phyloP scores from a whole-genome alignment of 2,797 vertebrate genomes.

The Neopelma chrysocephalum region DNA sequence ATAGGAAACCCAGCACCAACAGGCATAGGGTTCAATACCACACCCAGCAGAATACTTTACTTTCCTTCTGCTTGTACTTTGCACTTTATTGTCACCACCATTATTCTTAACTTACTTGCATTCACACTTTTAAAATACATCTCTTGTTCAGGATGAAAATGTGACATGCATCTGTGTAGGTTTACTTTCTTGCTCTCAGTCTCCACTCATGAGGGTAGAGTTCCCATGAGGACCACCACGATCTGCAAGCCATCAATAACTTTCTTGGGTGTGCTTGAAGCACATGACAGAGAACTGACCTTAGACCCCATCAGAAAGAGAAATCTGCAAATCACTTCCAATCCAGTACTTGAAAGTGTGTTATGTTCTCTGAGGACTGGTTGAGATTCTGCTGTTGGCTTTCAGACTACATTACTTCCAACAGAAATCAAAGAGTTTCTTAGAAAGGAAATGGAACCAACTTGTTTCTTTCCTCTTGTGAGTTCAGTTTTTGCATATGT shows the following conservation, averaged over 20 bases:
- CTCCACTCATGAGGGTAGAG: neutral
- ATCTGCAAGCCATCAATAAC: neutral
- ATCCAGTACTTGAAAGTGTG: neutral
- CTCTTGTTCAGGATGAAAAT: neutral
- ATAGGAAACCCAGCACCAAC: neutral
- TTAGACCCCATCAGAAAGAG: neutral
- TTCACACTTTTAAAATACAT: neutral
- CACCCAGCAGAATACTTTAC: neutral
- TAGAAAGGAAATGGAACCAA: neutral
- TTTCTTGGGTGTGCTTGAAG: neutral
- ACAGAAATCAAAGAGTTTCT: neutral
- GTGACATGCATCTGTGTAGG: neutral
- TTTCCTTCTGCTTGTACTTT: slow-evolving; percentile 17
- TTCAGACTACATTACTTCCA: neutral
- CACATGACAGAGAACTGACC: neutral
- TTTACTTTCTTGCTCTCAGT: neutral
- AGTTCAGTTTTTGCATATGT: neutral
- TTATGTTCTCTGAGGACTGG: neutral
- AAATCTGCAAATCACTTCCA: neutral
- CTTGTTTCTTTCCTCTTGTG: neutral
- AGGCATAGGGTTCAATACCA: neutral
- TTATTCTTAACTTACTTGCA: neutral
- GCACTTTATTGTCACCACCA: neutral
- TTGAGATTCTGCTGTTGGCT: neutral
- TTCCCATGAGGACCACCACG: neutral